Percentiles rank a stretch among this genome's conserved stretches.
phyloP scores from a whole-genome alignment of 2,113 vertebrate genomes.

The Epinephelus cyanopodus region DNA sequence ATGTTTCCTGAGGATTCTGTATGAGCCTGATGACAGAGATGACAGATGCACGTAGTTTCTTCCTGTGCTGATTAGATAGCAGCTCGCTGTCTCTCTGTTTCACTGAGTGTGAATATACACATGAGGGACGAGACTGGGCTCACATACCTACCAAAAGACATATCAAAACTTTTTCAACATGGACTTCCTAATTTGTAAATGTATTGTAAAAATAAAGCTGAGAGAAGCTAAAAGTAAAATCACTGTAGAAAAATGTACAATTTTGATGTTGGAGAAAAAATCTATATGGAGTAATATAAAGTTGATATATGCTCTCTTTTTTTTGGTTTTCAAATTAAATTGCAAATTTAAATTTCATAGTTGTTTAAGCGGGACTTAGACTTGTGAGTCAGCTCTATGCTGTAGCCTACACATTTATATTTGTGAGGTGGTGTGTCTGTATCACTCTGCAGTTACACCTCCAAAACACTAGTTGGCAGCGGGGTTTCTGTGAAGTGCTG shows the following conservation, averaged over 20 bases:
- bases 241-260: neutral
- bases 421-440: too few species aligned
- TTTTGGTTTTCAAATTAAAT: neutral
- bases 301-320: neutral
- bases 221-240: neutral
- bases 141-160: slow-evolving; percentile 7
- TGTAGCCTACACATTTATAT: too few species aligned
- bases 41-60: slow-evolving; percentile 51
- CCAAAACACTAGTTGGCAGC: too few species aligned
- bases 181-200: neutral
- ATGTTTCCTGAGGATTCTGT: slow-evolving; percentile 18
- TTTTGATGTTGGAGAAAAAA: neutral
- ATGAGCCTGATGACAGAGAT: slow-evolving; percentile 12
- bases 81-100: slow-evolving; percentile 22
- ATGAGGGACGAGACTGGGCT: neutral
- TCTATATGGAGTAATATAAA: neutral
- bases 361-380: too few species aligned
- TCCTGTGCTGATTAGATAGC: slow-evolving; percentile 59
- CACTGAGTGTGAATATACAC: slow-evolving; percentile 44
- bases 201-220: neutral
- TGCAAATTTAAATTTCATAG: neutral
- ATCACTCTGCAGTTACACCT: too few species aligned
- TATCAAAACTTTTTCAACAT: neutral
- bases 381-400: too few species aligned
- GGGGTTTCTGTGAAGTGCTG: too few species aligned